Conservation (phyloP, 2,888 invertebrate species). For the Lagria hirta region DNA sequence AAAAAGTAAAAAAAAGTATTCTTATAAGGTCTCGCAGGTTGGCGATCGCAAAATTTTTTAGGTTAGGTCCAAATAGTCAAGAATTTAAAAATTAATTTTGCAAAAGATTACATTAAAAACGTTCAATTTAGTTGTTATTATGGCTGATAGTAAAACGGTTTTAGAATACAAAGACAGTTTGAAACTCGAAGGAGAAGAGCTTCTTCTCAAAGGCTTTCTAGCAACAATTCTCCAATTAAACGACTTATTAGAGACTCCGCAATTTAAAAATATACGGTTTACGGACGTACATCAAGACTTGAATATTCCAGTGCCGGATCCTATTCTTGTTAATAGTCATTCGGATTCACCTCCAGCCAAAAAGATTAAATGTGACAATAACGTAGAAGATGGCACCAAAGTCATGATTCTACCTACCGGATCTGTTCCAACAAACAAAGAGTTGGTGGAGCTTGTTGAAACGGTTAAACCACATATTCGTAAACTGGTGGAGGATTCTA, state of each 20-base stretch:
- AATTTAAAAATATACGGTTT: constrained; percentile 77
- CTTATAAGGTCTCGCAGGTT: too few relatives aligned
- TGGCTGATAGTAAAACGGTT: constrained; percentile 59
- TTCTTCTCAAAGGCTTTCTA: constrained; percentile 88
- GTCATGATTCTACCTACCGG: constrained; percentile 82
- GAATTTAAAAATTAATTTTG: neutral
- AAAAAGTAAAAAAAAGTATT: too few relatives aligned
- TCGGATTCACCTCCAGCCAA: constrained; percentile 65
- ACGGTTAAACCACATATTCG: constrained; percentile 93
- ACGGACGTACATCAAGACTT: constrained; percentile 77
- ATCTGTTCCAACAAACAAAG: constrained; percentile 81
- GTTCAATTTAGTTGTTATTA: constrained; percentile 3
- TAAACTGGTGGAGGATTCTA: constrained; percentile 92
- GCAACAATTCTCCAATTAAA: constrained; percentile 91
- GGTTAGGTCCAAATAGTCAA: neutral
- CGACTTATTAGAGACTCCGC: constrained; percentile 78
- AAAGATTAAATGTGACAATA: constrained; percentile 58
- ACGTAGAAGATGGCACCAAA: constrained; percentile 61
- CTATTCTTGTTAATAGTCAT: constrained; percentile 65
- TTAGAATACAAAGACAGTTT: constrained; percentile 88
- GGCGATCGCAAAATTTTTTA: neutral
- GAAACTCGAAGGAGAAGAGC: constrained; percentile 83
- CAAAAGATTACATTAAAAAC: neutral
- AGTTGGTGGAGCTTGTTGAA: constrained; percentile 83
- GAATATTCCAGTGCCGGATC: constrained; percentile 88